These are phyloP conservation scores for Melangyna quadrimaculata DNA, from an alignment of 2,888 invertebrate genomes.

Conservation along the genomic window DNA sequence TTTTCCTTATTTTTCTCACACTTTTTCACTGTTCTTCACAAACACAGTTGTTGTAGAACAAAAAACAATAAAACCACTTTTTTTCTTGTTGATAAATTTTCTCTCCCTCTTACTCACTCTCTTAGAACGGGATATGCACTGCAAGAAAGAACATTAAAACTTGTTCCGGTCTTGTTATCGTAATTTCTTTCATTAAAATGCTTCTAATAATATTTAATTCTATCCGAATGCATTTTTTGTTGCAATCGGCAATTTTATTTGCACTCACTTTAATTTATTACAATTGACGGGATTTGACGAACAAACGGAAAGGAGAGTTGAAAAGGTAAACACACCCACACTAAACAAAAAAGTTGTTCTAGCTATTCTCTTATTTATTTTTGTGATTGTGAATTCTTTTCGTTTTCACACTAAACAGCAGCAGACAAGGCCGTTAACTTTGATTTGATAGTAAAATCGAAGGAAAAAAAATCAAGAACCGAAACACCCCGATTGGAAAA, in stretches of 20 bases:
- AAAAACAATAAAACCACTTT: constrained; percentile 33
- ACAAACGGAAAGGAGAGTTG: constrained; percentile 21
- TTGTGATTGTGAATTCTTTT: constrained; percentile 26
- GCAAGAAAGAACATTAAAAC: constrained; percentile 33
- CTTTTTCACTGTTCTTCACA: constrained; percentile 27
- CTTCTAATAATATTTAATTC: constrained; percentile 29
- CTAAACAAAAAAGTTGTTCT: constrained; percentile 50
- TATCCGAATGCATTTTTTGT: constrained; percentile 35
- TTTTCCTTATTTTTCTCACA: neutral
- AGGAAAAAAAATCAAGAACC: neutral
- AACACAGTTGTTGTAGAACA: constrained; percentile 34
- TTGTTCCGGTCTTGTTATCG: constrained; percentile 56
- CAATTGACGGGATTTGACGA: neutral
- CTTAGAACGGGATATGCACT: neutral
- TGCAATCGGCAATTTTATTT: constrained; percentile 20
- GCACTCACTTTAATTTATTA: constrained; percentile 34
- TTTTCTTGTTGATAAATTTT: neutral
- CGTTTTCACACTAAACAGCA: constrained; percentile 24
- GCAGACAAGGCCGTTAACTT: constrained; percentile 66
- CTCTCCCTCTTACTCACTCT: constrained; percentile 8
- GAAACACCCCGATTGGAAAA: neutral
- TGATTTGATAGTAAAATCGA: constrained; percentile 23
- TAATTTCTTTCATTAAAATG: constrained; percentile 7
- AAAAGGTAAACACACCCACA: constrained; percentile 70
- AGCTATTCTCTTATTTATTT: neutral